Conservation (phyloP, 2,797 vertebrate genomes). For the Botia kubotai region DNA sequence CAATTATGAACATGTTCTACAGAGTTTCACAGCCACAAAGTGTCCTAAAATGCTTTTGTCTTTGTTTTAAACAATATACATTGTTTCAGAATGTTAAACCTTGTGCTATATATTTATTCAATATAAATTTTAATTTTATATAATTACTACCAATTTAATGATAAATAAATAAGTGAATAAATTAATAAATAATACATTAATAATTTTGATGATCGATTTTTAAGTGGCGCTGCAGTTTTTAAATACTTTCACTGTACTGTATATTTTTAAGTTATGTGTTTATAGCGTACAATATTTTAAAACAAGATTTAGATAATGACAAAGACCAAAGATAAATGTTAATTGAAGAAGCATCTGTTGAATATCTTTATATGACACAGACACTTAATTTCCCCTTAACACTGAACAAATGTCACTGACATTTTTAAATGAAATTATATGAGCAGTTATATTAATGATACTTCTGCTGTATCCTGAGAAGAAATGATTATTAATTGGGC, state of each 20-base stretch:
- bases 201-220: too few species aligned
- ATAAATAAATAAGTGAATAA: too few species aligned
- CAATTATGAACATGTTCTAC: background rate
- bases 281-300: background rate
- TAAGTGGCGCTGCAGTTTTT: background rate
- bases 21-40: too few species aligned
- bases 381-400: background rate
- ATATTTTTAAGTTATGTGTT: background rate
- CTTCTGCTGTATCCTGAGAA: background rate
- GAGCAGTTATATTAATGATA: background rate
- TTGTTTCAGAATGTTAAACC: too few species aligned
- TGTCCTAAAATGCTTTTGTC: too few species aligned
- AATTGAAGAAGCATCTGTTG: background rate
- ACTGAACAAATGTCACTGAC: background rate
- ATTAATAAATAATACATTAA: too few species aligned
- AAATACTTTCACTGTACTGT: background rate
- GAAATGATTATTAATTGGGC: background rate
- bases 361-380: background rate
- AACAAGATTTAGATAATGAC: background rate
- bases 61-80: too few species aligned
- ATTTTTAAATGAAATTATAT: slow-evolving; percentile 3
- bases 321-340: background rate
- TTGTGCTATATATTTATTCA: too few species aligned
- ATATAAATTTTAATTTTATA: too few species aligned
- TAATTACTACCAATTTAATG: too few species aligned